A percentile compares a stretch with the other conserved stretches of the same genome.
Evolutionary conservation across 2,888 invertebrate species (phyloP).

Genomic region (Pocota personata): DNA sequence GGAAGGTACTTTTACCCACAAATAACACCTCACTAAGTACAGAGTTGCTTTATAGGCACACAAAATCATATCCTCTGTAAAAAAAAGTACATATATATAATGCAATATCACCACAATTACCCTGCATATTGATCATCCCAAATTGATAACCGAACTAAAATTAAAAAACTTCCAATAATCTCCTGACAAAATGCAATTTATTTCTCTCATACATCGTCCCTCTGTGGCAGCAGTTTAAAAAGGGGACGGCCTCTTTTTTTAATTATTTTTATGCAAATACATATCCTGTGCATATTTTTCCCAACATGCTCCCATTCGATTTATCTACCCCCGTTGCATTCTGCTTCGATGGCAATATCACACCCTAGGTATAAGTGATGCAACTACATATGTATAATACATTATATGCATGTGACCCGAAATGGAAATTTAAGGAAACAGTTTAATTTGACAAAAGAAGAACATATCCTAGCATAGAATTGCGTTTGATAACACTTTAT

Average conservation of each 20-base stretch:
- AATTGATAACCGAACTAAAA: slow-evolving; percentile 66
- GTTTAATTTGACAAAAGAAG: slow-evolving; percentile 49
- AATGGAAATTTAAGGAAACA: slow-evolving; percentile 29
- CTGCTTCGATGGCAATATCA: not conserved
- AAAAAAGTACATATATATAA: no score
- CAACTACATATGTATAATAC: not conserved
- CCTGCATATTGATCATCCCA: slow-evolving; percentile 46
- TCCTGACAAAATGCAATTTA: slow-evolving; percentile 73
- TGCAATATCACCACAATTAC: slow-evolving; percentile 43
- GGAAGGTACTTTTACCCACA: no score
- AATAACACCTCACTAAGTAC: not conserved
- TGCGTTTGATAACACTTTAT: slow-evolving; percentile 49
- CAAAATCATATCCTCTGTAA: not conserved
- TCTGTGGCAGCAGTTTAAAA: not conserved
- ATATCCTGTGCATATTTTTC: slow-evolving; percentile 29
- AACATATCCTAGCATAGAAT: slow-evolving; percentile 15
- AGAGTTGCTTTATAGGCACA: not conserved
- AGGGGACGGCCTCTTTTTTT: slow-evolving; percentile 44
- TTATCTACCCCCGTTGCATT: slow-evolving; percentile 48
- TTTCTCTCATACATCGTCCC: slow-evolving; percentile 22
- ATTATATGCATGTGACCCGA: slow-evolving; percentile 9
- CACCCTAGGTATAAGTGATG: slow-evolving; percentile 41
- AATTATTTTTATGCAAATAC: slow-evolving; percentile 74
- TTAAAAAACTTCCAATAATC: slow-evolving; percentile 68
- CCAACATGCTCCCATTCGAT: slow-evolving; percentile 27